A percentile compares a stretch with the other conserved stretches of the same genome.
phyloP scores from a whole-genome alignment of 2,113 vertebrate species.

The Poecile atricapillus region DNA sequence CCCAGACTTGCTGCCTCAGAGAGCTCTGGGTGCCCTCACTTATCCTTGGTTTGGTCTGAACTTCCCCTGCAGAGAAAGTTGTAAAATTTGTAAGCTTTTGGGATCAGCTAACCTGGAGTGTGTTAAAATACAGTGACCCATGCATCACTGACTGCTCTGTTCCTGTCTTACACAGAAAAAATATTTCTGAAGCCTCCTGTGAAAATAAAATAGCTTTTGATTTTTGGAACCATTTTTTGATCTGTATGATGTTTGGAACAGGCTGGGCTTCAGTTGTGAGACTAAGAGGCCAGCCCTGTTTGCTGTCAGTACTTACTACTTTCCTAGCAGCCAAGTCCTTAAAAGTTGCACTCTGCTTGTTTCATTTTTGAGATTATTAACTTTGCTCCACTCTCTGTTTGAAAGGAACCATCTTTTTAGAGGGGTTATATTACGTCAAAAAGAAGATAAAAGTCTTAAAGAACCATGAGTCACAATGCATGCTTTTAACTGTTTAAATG shows the following conservation, averaged over 20 bases:
- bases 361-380: background rate
- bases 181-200: rapidly evolving
- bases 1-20: background rate
- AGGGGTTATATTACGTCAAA: background rate
- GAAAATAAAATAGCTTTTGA: background rate
- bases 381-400: background rate
- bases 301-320: background rate
- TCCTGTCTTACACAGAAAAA: background rate
- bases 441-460: background rate
- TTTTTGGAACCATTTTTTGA: background rate
- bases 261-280: background rate
- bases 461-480: background rate
- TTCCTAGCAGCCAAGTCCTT: background rate
- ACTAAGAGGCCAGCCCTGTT: background rate
- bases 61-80: background rate
- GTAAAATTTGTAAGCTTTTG: background rate
- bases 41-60: background rate
- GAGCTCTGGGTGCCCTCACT: background rate
- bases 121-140: rapidly evolving
- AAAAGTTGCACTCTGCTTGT: background rate
- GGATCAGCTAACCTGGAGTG: background rate
- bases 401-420: background rate
- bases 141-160: background rate
- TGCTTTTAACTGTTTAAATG: background rate
- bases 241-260: background rate